Base-by-base conservation (phyloP, 2,113 vertebrate species). In the Petroica traversi region DNA sequence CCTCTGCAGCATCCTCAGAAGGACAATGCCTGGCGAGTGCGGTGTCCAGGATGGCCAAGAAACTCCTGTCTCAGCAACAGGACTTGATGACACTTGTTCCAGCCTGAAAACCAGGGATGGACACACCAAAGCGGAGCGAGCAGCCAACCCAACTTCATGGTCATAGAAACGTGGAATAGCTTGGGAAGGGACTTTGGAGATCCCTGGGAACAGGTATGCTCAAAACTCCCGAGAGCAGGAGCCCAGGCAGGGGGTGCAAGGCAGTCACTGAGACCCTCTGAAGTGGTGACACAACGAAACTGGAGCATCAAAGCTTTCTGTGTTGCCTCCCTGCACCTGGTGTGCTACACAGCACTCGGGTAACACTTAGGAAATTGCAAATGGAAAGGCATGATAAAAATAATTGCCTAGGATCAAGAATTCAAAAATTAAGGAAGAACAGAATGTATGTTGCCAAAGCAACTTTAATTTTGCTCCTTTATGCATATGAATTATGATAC, bases 391-490 rank as follows among this genome's bases (percentile, higher is more conserved):
- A 71, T 0, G 43, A 67, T 57, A 85, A 77, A 92, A 95, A 83
- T 66, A 76, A 78, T 74, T 86, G 87, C 52, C 88, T 43, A 80
- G 54, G 40, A 93, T 51, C 6, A 2, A 77, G 63, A 80, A 85
- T 41, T 73, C 62, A 75, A 46, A 85, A 89, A 68, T 68, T 69
- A 79, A 75, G 85, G 84, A 84, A 78, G 61, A 95, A 68, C 71
- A 85, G 87, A 85, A 93, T 2, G 29, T 80, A 79, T 77, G 90
- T 58, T 95, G 79, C 92, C 94, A 89, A 94, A 93, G 93, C 92
- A 86, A 88, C 81, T 95, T 94, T 48, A 77, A 74, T 94, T 94
- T 79, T 92, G 38, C 48, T 85, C 63, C 78, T 62, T 67, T 85
- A 92, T 91, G 55, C 89, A 93, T 77, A 94, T 51, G 88, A 74